Conservation (phyloP, 2,113 vertebrate genomes). For the Xiphophorus couchianus region DNA sequence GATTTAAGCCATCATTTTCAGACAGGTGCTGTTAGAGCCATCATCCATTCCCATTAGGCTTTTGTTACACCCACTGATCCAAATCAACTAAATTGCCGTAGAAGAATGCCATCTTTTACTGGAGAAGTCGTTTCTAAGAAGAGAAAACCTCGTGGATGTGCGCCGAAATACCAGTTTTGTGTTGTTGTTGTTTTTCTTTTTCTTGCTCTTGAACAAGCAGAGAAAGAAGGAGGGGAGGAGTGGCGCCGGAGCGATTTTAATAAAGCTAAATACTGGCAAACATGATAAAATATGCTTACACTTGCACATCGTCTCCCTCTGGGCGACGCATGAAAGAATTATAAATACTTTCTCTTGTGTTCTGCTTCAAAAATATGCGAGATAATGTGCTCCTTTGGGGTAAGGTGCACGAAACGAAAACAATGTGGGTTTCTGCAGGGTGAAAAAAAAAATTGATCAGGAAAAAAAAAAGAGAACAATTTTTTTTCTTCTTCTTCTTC, state of each 20-base stretch:
- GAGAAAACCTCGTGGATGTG: slow-evolving; percentile 5
- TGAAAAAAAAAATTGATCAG: slow-evolving; percentile 42
- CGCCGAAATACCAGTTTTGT: slow-evolving; percentile 7
- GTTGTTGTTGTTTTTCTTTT: neutral
- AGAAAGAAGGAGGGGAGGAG: slow-evolving; percentile 15
- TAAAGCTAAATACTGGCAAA: slow-evolving; percentile 35
- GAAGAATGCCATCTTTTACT: slow-evolving; percentile 34
- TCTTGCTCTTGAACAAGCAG: slow-evolving; percentile 24
- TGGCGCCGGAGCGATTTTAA: slow-evolving; percentile 31
- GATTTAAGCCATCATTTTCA: slow-evolving; percentile 68
- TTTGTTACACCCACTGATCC: slow-evolving; percentile 65
- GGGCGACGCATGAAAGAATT: slow-evolving; percentile 56
- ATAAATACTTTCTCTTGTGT: slow-evolving; percentile 44
- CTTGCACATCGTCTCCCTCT: slow-evolving; percentile 49
- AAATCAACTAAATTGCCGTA: slow-evolving; percentile 44
- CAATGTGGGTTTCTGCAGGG: slow-evolving; percentile 35
- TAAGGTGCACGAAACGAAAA: slow-evolving; percentile 37
- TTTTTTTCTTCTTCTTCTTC: neutral
- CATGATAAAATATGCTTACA: slow-evolving; percentile 55
- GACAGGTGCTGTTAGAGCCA: slow-evolving; percentile 68
- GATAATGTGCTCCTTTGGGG: slow-evolving; percentile 59
- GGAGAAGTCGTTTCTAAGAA: slow-evolving; percentile 28
- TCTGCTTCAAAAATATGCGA: slow-evolving; percentile 47
- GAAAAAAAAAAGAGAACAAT: slow-evolving; percentile 33
- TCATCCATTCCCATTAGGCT: slow-evolving; percentile 73